phyloP scores from a whole-genome alignment of 23 tunicate genomes.

The Ciona savignyi region DNA sequence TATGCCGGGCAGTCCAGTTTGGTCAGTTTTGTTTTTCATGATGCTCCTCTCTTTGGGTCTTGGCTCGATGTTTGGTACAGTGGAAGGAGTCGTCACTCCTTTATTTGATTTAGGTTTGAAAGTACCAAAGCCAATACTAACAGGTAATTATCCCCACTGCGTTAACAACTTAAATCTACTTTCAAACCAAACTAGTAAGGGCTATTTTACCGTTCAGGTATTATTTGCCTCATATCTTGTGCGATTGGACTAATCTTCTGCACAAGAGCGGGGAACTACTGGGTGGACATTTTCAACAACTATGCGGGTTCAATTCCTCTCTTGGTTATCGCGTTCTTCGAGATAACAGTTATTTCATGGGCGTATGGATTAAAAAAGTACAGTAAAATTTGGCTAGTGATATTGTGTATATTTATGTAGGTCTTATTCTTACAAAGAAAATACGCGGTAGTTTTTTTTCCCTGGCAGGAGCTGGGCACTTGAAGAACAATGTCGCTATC shows the following conservation, averaged over 20 bases:
- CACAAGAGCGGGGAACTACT: constrained; percentile 89
- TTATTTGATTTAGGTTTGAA: constrained; percentile 81
- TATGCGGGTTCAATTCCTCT: constrained; percentile 94
- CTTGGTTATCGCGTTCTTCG: constrained; percentile 85
- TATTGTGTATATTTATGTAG: too few relatives aligned
- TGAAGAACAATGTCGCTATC: too few relatives aligned
- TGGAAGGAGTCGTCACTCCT: constrained; percentile 98
- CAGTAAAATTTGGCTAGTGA: too few relatives aligned
- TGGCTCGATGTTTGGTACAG: constrained; percentile 99
- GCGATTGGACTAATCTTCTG: constrained; percentile 77
- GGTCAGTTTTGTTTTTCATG: constrained; percentile 93
- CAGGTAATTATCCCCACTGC: constrained; percentile 35
- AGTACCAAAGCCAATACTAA: constrained; percentile 66
- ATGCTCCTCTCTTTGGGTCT: constrained; percentile 95
- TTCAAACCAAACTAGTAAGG: not conserved
- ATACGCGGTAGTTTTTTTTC: too few relatives aligned
- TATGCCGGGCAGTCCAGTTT: constrained; percentile 98
- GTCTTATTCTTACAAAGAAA: too few relatives aligned
- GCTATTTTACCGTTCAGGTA: constrained; percentile 20
- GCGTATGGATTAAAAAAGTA: constrained; percentile 70
- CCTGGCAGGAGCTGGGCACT: too few relatives aligned
- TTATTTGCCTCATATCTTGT: constrained; percentile 62
- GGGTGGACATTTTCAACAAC: constrained; percentile 89
- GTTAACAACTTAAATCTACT: not conserved
- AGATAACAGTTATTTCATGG: constrained; percentile 74